Percentiles rank a stretch among this genome's conserved stretches.
Conservation (phyloP, 2,888 invertebrate genomes). For the Cetonia aurata region DNA sequence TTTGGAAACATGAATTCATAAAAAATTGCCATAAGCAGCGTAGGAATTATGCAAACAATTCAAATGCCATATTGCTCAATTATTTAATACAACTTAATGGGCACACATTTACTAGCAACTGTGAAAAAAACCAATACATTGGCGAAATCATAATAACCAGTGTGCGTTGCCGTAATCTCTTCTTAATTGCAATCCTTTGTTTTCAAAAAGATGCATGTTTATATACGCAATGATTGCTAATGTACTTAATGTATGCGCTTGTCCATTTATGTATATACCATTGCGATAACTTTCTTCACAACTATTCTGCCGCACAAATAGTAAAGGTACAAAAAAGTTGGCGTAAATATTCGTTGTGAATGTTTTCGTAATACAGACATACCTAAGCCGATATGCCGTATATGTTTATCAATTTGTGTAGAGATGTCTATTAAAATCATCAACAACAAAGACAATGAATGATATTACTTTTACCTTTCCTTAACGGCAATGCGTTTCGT, state of each 20-base stretch:
- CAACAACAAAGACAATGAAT: constrained; percentile 23
- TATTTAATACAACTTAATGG: neutral
- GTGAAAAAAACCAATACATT: neutral
- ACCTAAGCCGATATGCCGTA: neutral
- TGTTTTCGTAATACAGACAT: constrained; percentile 27
- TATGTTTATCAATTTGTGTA: constrained; percentile 28
- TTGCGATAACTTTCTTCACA: constrained; percentile 32
- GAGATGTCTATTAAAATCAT: constrained; percentile 29
- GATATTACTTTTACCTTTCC: constrained; percentile 40
- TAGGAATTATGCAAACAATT: constrained; percentile 10
- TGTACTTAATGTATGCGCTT: constrained; percentile 6
- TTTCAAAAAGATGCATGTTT: neutral
- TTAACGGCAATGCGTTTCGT: constrained; percentile 22
- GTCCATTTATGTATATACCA: constrained; percentile 3
- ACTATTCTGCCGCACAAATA: constrained; percentile 11
- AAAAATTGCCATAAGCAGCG: neutral
- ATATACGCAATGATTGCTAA: neutral
- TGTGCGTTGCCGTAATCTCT: constrained; percentile 13
- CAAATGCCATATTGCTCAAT: constrained; percentile 19
- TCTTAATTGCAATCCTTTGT: constrained; percentile 16
- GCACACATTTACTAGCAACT: neutral
- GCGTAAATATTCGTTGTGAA: constrained; percentile 33
- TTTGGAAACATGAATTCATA: no score
- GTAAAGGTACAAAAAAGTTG: constrained; percentile 15
- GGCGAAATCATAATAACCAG: constrained; percentile 6